Evolutionary conservation across 2,113 vertebrate genomes (phyloP).

Genomic region (Hypomesus transpacificus): DNA sequence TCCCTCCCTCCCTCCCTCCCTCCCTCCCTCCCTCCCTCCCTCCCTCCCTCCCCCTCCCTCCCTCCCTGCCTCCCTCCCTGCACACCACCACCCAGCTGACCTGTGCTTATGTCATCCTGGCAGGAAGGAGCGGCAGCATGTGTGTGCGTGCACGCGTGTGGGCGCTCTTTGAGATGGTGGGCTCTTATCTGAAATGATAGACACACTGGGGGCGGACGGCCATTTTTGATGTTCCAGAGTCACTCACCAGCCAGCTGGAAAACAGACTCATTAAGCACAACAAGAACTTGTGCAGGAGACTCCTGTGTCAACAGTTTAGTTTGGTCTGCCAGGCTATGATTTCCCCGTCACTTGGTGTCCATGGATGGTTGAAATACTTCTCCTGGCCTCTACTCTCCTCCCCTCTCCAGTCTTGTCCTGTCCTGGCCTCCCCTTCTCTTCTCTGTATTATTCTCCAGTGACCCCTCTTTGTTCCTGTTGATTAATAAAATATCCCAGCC

Average conservation of each 20-base stretch:
- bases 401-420: background rate
- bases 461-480: background rate
- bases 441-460: background rate
- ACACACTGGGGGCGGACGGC: background rate
- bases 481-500: background rate
- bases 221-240: background rate
- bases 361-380: background rate
- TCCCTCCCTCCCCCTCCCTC: background rate
- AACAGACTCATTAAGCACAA: background rate
- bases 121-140: too few relatives aligned
- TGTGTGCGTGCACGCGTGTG: too few relatives aligned
- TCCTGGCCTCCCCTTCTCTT: background rate
- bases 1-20: conserved; percentile 1
- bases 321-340: too few relatives aligned
- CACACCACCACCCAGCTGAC: too few relatives aligned
- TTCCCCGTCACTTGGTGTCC: too few relatives aligned
- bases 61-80: background rate
- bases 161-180: background rate
- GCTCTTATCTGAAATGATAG: background rate
- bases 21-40: background rate
- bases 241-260: background rate
- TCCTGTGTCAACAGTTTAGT: background rate
- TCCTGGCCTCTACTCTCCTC: background rate
- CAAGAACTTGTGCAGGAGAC: background rate
- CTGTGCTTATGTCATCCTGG: too few relatives aligned